Evolutionary conservation across 1,140 invertebrate species (phyloP), one percentile per base, ranked within the genome.

Genomic region (Orius insidiosus): DNA sequence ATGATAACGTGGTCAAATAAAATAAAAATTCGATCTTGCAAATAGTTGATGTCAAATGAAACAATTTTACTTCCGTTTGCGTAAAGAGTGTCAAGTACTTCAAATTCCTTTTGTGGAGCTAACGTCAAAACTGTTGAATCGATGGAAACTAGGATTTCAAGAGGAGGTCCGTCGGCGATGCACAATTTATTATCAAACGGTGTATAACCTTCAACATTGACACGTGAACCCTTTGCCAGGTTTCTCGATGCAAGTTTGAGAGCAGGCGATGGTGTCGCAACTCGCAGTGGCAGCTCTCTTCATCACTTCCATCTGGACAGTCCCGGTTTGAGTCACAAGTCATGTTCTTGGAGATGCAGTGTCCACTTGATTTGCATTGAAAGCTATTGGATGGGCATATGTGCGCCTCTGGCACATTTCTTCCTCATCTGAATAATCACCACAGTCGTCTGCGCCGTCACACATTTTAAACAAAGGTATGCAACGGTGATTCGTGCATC

Each of bases 251-350:
- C 42, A 47, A 30, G 48, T 24, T 38, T 50, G 45, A 24, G 48
- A 44, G 34, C 47, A 47, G 33, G 14, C 49, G 10, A 31, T 18
- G 1, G 36, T 24, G 9, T 41, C 39, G 19, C 52, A 53, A 7
- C 36, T 24, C 3, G 14, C 15, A 41, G 36, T 53, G 63, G 55
- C 75, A 78, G 49, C 68, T 65, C 8, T 58, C 46, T 55, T 76
- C 74, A 58, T 76, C 75, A 2, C 65, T 68, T n/a, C 65, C 65
- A 57, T 78, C 73, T 2, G 63, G 55, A 57, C 77, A 80, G 56
- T 80, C 74, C 1, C 59, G 54, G 41, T 74, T 71, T 7, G 70
- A 66, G 60, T 79, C 75, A 59, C 75, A 77, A 13, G 24, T 38
- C 10, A 14, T 6, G 11, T 10, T 6, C 11, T 19, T 18, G 3